phyloP scores from a whole-genome alignment of 2,113 vertebrate species.

The Oceanodroma tethys region DNA sequence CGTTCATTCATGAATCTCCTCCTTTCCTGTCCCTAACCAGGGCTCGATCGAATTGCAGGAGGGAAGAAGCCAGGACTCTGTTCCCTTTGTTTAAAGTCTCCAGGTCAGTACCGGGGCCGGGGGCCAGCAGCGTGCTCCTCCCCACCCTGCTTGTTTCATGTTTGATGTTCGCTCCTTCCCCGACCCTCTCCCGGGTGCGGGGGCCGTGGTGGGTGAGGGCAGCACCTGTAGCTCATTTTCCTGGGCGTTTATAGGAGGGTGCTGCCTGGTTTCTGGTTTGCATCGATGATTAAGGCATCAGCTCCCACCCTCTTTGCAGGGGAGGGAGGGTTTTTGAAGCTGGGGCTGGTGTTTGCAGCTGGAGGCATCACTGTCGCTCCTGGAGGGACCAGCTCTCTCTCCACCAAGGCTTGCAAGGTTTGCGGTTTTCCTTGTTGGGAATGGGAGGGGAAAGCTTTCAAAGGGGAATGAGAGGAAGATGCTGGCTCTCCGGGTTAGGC shows the following conservation, averaged over 20 bases:
- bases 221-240: not conserved
- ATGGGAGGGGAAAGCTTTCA: not conserved
- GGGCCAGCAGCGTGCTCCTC: not conserved
- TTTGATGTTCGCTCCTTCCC: not conserved
- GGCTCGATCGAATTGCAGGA: constrained; percentile 78
- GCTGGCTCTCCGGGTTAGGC: not conserved
- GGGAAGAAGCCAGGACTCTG: constrained; percentile 82
- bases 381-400: not conserved
- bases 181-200: not conserved
- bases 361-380: not conserved
- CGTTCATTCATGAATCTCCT: constrained; percentile 73
- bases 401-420: not conserved
- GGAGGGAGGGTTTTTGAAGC: not conserved
- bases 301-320: not conserved
- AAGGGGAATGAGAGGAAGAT: not conserved
- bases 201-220: not conserved
- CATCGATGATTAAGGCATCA: fast-evolving
- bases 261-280: not conserved
- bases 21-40: constrained; percentile 83
- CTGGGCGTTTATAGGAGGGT: not conserved
- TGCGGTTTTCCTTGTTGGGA: not conserved
- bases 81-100: constrained; percentile 84
- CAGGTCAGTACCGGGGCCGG: constrained; percentile 77
- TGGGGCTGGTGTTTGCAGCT: not conserved
- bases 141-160: not conserved